Base-by-base conservation (phyloP, 2,888 invertebrate genomes). In the Cerceris ruficornis region DNA sequence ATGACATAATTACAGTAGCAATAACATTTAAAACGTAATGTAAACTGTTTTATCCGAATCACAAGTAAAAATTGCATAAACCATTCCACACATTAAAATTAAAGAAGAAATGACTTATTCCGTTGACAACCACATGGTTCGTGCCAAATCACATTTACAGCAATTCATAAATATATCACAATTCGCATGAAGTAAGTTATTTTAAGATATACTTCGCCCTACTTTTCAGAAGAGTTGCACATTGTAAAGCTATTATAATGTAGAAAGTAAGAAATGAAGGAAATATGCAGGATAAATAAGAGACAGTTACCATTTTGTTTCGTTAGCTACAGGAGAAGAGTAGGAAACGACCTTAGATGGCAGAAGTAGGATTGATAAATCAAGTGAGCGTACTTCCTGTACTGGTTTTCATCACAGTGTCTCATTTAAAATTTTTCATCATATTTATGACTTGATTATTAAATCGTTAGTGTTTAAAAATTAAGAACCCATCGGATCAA, bases 221-320 rank as follows among this genome's bases (percentile, higher is more conserved):
- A 28, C 0, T 46, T 9, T 8, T 39, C 4, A 0, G 43, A 11
- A 15, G n/a, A n/a, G 46, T 2, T 4, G n/a, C 43, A 13, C 50
- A 52, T 42, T 6, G 17, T 1, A 11, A 66, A 17, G 7, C 0
- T 50, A 15, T 42, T 64, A 14, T 39, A 6, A 0, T 13, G n/a
- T 54, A 13, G 17, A 66, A 70, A 9, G 14, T 11, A n/a, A 11
- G 66, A 75, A 67, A 1, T 62, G 11, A 39, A 11, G 6, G 0
- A 75, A 76, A 73, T 69, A 14, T 9, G 28, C 15, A 60, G 7
- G 7, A 74, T 59, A 83, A 84, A 77, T 71, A 80, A 69, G 41
- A 43, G 14, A 39, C 39, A 71, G 81, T 89, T 88, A 89, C 89
- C 89, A 89, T 89, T 77, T 81, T 85, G 83, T 77, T 79, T 74